Base-by-base conservation (phyloP, 1,140 invertebrate genomes). In the Laupala kohalensis region DNA sequence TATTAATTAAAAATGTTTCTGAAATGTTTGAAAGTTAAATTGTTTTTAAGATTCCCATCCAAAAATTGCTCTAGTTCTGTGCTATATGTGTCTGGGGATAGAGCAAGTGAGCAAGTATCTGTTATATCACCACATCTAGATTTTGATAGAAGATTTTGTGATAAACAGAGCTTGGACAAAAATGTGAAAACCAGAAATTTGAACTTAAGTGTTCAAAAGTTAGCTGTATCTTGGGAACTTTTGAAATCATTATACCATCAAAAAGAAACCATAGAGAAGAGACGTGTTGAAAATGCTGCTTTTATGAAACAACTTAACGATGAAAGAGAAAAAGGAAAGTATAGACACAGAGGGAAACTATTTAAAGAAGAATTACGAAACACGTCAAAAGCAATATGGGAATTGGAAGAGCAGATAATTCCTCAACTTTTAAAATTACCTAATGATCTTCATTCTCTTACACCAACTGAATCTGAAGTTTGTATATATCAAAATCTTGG, bases 41-140 rank as follows among this genome's bases (percentile, higher is more conserved):
- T 53, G 24, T 67, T 71, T n/a, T n/a, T n/a, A n/a, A n/a, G n/a
- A n/a, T n/a, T n/a, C n/a, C n/a, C n/a, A n/a, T n/a, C n/a, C n/a
- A n/a, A n/a, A n/a, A n/a, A 26, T 29, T 73, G 64, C 70, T 80
- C 78, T 75, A 78, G 75, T 73, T 90, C 89, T 26, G 83, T 86
- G 27, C 76, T 91, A 12, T 89, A 84, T 79, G 82, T 89, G 71
- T 84, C 86, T 67, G 86, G 86, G 5, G 81, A 82, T 71, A 86
- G 85, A 78, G 86, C 86, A 9, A 81, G 82, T 13, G 84, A 86
- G 74, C 81, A 79, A 23, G 89, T 83, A 81, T 80, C 84, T 9
- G 83, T 84, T 75, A 74, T 91, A 6, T 81, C 79, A 4, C 89
- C 89, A 5, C 77, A 86, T 76, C 75, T 90, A 65, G 87, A 90